Evolutionary conservation across 1,140 invertebrate species (phyloP).

Genomic region (Bombus confusus): DNA sequence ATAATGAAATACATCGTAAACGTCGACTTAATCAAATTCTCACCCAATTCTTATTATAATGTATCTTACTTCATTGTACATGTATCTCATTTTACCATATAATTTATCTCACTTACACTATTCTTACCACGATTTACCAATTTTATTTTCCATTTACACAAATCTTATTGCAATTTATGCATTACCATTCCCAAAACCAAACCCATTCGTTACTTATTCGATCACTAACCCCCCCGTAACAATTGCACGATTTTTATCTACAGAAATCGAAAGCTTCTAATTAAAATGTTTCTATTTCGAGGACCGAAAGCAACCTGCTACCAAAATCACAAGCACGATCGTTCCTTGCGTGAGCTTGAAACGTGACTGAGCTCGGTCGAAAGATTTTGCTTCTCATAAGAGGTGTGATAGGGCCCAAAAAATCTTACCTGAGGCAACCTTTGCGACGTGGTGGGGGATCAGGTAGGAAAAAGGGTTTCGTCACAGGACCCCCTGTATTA

Average conservation of each 20-base stretch:
- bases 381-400: constrained; percentile 69
- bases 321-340: constrained; percentile 46
- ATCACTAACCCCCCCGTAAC: not conserved
- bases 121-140: too few species aligned
- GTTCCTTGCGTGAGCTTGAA: constrained; percentile 52
- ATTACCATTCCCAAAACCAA: too few species aligned
- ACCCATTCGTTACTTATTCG: not conserved
- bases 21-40: too few species aligned
- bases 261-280: not conserved
- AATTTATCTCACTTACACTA: too few species aligned
- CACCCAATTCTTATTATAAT: too few species aligned
- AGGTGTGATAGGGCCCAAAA: constrained; percentile 78
- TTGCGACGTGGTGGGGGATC: constrained; percentile 73
- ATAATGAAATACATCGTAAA: too few species aligned
- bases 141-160: too few species aligned
- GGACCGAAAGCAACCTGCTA: not conserved
- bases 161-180: too few species aligned
- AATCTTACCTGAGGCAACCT: constrained; percentile 81
- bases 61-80: too few species aligned
- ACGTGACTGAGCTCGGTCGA: constrained; percentile 66
- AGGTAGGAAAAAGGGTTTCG: constrained; percentile 80
- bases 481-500: constrained; percentile 62
- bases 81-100: too few species aligned
- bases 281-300: not conserved
- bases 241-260: not conserved